Base-by-base conservation (phyloP, 53 echinoderm and acorn worm genomes). In the Arbacia lixula region DNA sequence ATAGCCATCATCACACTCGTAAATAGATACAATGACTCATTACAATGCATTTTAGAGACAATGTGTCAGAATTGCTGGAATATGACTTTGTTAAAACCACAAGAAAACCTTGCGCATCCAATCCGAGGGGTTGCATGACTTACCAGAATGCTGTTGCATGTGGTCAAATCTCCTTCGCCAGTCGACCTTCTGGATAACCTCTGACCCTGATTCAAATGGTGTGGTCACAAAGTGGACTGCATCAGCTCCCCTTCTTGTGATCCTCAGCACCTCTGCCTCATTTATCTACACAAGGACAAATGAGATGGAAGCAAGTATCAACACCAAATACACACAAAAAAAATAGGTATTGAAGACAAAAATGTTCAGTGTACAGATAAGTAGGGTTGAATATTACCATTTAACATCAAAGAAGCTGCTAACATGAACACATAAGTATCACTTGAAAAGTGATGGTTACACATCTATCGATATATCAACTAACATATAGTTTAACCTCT, bases 71-170 rank as follows among this genome's bases (percentile, higher is more conserved):
- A n/a, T n/a, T n/a, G n/a, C n/a, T n/a, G n/a, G n/a, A n/a, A n/a
- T n/a, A n/a, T n/a, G n/a, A n/a, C n/a, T n/a, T n/a, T n/a, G n/a
- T n/a, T n/a, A n/a, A n/a, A n/a, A n/a, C n/a, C n/a, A n/a, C n/a
- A n/a, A n/a, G n/a, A n/a, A n/a, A n/a, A n/a, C n/a, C n/a, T n/a
- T n/a, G n/a, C n/a, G n/a, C n/a, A n/a, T n/a, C n/a, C n/a, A n/a
- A n/a, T n/a, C n/a, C n/a, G n/a, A n/a, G n/a, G n/a, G n/a, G n/a
- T n/a, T n/a, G n/a, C n/a, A n/a, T n/a, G n/a, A 37, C 74, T 12
- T 46, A 98, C 98, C 98, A 73, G 98, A 92, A 78, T 98, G 98
- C 72, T 98, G 98, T 57, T 98, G 98, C 98, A 98, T 98, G 84
- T 98, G 89, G 66, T 98, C 98, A 90, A 98, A 98, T 35, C 98